A percentile compares a stretch with the other conserved stretches of the same genome.
These are phyloP conservation scores for Microtus oregoni DNA, from an alignment of 2,113 vertebrate genomes.

Conservation along the genomic window DNA sequence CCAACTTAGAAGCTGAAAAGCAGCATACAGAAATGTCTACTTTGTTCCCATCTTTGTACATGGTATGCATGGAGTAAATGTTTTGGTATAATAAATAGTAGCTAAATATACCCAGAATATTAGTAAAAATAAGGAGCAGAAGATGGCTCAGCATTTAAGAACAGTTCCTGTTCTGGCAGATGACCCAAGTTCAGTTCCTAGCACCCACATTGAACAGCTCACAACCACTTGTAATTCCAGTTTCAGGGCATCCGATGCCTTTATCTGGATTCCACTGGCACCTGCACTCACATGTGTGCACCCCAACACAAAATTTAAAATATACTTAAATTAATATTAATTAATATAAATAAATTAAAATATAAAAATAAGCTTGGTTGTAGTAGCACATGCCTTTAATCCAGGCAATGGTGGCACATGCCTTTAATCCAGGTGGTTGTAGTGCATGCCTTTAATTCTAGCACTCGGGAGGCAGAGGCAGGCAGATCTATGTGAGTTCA, in stretches of 20 bases:
- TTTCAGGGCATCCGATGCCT: neutral
- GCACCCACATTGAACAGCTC: neutral
- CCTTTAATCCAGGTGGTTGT: no score
- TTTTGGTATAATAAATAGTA: neutral
- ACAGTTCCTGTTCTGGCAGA: neutral
- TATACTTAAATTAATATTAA: no score
- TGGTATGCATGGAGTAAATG: slow-evolving; percentile 10
- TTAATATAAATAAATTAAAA: no score
- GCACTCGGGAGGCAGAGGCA: no score
- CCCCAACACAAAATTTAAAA: neutral
- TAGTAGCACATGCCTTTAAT: no score
- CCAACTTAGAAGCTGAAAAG: neutral
- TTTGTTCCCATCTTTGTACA: neutral
- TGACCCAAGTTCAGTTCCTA: neutral
- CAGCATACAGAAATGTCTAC: neutral
- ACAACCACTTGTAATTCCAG: neutral
- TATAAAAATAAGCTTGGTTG: no score
- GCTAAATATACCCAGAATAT: neutral
- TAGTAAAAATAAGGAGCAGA: neutral
- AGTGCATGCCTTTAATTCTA: no score
- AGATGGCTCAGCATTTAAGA: neutral
- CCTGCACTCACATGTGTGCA: neutral
- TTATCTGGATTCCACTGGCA: neutral
- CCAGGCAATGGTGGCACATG: no score
- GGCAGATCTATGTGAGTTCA: no score